Base-by-base conservation (phyloP, 2,888 invertebrate species). In the Ditula angustiorana region DNA sequence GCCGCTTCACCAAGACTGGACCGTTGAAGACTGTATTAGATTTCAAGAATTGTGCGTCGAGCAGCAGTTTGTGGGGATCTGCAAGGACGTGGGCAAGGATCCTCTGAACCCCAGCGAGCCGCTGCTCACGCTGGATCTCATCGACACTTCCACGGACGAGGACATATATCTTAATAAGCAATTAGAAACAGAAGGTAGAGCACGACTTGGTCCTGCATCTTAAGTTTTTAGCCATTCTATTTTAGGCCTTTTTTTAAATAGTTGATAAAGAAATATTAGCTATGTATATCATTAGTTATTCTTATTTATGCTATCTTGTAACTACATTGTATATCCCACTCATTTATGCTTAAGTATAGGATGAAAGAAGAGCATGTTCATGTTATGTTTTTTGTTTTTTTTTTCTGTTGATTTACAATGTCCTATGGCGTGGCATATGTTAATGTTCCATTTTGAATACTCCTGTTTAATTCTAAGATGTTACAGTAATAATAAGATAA, bases 11-110 rank as follows among this genome's bases (percentile, higher is more conserved):
- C 89, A 88, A 73, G 95, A 96, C 83, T 96, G 96, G 96, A 93
- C 94, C 0, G 94, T 95, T 71, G 95, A 96, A 72, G 96, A 96
- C 83, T 96, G 96, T 75, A 86, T 96, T 57, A 88, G 94, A 66
- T 97, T 97, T 80, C 95, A 96, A 74, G 92, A 95, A 71, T 78
- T 97, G 68, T 95, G 96, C 5, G 94, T 95, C 33, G 94, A 95
- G 33, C 95, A 95, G 74, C 92, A 94, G 57, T 96, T 97, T 69
- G 96, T 96, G 11, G 95, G 96, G 0, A 82, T 95, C 52, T 93
- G 97, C 56, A 93, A 94, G 68, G 93, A 95, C 19, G 93, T 95
- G 7, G 94, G 94, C 62, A 90, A 90, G 46, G 96, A 96, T 74
- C 93, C 94, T 19, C 78, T 94, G 26, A 94, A 95, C 69, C 94